Evolutionary conservation across 2,888 invertebrate genomes (phyloP), one percentile per base, ranked within the genome.

Genomic region (Colostygia pectinataria): DNA sequence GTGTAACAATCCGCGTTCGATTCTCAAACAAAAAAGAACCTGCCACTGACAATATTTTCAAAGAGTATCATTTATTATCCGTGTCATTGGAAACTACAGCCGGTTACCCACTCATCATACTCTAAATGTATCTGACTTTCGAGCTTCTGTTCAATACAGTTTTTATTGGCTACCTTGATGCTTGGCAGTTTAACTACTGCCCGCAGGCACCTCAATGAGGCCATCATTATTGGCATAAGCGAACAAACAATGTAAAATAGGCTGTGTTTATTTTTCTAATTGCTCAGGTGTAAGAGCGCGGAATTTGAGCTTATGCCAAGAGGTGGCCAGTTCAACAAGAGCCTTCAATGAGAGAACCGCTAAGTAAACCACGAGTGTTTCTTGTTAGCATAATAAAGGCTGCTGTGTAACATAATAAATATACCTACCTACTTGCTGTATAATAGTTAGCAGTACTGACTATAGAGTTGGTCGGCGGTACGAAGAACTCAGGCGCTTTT

Each of bases 241-340:
- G 65, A 61, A 66, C 71, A 84, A 87, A 87, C 75, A 84, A 63
- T 59, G 66, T 64, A 68, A 72, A 69, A 60, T 58, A 62, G 57
- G 68, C 65, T 60, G 59, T 81, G 74, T 83, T 81, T 80, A 70
- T 74, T 66, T 68, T 74, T 63, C 69, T 77, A 73, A 78, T 76
- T 67, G 66, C 69, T 73, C 68, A 68, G 65, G 68, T 78, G 76
- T 66, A 77, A 15, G 32, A 59, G 43, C 57, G 65, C 59, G 57
- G 68, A 71, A 75, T 74, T 71, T 67, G 57, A 63, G 65, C 61
- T 71, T 67, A 69, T 68, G 59, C 55, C 60, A 65, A 58, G 59
- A 62, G 52, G 23, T 28, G 25, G 41, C 40, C 43, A 60, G 45
- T 43, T 43, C 33, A 38, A 44, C 43, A 46, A 57, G 38, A 67